Conservation (phyloP, 2,113 vertebrate genomes). For the Chlamydotis undulata region DNA sequence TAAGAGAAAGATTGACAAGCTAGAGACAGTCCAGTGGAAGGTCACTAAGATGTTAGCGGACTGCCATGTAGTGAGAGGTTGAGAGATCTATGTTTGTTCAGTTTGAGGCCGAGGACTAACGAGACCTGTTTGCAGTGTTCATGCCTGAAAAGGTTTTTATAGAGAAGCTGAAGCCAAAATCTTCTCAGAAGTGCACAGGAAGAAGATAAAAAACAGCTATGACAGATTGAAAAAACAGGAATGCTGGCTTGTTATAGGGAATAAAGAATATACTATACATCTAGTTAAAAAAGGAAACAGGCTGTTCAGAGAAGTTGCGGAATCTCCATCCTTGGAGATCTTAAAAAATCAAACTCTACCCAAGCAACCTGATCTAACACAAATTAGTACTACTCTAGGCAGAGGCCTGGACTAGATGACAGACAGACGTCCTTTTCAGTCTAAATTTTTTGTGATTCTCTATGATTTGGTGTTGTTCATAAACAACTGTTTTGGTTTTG, state of each 20-base stretch:
- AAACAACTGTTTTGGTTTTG: accelerated
- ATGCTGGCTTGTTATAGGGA: not conserved
- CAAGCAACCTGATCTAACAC: not conserved
- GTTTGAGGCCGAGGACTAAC: not conserved
- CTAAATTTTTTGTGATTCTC: not conserved
- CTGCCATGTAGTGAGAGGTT: not conserved
- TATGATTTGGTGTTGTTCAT: not conserved
- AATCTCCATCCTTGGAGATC: not conserved
- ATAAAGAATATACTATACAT: not conserved
- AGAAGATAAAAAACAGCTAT: not conserved
- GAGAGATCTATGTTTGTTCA: not conserved
- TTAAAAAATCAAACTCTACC: not conserved
- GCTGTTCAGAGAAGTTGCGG: not conserved
- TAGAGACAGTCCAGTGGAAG: not conserved
- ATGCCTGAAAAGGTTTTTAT: not conserved
- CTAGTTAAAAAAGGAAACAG: not conserved
- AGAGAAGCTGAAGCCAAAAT: not conserved
- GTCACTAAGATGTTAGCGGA: not conserved
- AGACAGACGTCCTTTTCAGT: not conserved
- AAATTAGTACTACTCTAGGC: not conserved
- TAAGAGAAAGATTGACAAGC: not conserved
- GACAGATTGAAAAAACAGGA: not conserved
- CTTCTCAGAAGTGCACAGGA: not conserved
- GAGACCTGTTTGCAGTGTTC: not conserved
- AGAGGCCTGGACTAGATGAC: not conserved